Base-by-base conservation (phyloP, 2,113 vertebrate species). In the Zapus hudsonius region DNA sequence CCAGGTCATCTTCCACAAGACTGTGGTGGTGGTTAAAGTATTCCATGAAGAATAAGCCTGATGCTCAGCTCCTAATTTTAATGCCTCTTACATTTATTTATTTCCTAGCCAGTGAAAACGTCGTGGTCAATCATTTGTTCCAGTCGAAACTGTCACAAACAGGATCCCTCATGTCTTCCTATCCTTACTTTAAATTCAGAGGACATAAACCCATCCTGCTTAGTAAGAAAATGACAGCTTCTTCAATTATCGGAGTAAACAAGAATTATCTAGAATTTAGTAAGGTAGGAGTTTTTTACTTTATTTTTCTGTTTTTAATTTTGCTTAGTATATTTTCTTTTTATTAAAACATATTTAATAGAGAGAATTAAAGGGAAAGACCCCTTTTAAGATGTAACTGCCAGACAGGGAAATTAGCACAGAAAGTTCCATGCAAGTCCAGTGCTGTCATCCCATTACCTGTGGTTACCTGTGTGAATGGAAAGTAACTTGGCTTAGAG, bases 101-200 rank as follows among this genome's bases (percentile, higher is more conserved):
- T 96, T 96, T 97, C 97, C 89, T 97, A 99, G 99, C 99, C 92
- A 99, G 99, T 96, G 99, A 99, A 98, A 99, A 98, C 38, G 97
- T 99, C 79, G 98, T 99, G 95, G 97, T 99, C 97, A 98, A 98
- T 97, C 99, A 99, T 57, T 97, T 99, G 97, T 99, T 99, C 98
- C 99, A 99, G 97, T 98, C 98, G 93, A 99, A 99, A 96, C 96
- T 99, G 98, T 99, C 99, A 86, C 99, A 98, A 90, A 99, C 99
- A 7, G 99, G 99, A 92, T 99, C 99, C 38, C 98, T 99, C 96
- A 92, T 99, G 90, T 98, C 99, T 79, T 98, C 98, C 17, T 98
- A 94, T 93, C 97, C 98, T 93, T 97, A 97, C 66, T 95, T 98
- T 66, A 98, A 98, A 92, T 97, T 98, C 67, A 98, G 97, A 95